Evolutionary conservation across 2,113 vertebrate species (phyloP), one percentile per base, ranked within the genome.

Genomic region (Cervus canadensis): DNA sequence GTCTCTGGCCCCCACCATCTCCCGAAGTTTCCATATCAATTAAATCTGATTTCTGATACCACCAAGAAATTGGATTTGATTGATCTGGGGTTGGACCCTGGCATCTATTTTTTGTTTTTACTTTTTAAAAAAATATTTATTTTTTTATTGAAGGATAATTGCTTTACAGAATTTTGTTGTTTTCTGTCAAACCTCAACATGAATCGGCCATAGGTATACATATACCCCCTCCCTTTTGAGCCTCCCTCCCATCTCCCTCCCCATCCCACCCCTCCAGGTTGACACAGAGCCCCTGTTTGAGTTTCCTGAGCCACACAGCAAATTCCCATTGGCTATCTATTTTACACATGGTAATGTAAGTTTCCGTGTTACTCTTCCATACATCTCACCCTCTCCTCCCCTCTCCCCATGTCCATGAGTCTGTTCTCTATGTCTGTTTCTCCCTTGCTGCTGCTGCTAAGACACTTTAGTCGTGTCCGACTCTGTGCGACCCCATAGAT

Each of bases 1-100:
- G 19, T 19, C 21, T 71, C 9, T 36, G 60, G 33, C 60, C 14
- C 19, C 12, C 5, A 71, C 19, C 64, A 71, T 36, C 19, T 71
- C 64, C 64, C 0, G 1, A 36, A 71, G 64, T 71, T 71, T 36
- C 59, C 4, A 50, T 33, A 87, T 45, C 23, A 60, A n/a, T 91
- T 90, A 95, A 82, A 50, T 76, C 10, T 91, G 60, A 93, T 95
- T 95, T 96, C 36, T 79, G 45, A 60, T 56, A 43, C 30, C 57
- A 89, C 36, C 33, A 60, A 97, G 90, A 95, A 97, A 90, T 91
- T 5, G 16, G 87, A 91, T 96, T 96, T 89, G 94, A 82, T 85
- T 92, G 57, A 87, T 88, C 57, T 96, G 40, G 23, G 26, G 43
- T 62, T 89, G 67, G 50, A 57, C 15, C 8, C 26, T 74, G 60